Conservation (phyloP, 1,140 invertebrate species). For the Phocides pigmalion region DNA sequence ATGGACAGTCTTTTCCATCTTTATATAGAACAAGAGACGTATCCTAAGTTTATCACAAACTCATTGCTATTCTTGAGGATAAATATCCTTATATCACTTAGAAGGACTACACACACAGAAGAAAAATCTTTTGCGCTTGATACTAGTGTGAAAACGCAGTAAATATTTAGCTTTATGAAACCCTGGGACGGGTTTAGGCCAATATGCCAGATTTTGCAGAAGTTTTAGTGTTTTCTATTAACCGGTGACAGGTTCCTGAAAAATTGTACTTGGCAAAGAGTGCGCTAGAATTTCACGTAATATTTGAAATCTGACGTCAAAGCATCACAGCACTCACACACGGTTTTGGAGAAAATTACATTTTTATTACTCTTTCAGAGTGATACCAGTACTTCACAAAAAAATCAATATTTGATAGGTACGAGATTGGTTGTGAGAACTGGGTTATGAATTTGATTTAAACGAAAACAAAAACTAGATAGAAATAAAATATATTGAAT, state of each 20-base stretch:
- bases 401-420: too few relatives aligned
- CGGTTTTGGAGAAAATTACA: not conserved
- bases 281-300: slow-evolving; percentile 1
- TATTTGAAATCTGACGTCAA: not conserved
- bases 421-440: too few relatives aligned
- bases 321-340: not conserved
- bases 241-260: slow-evolving; percentile 8
- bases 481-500: too few relatives aligned
- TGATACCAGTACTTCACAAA: not conserved
- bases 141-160: slow-evolving; percentile 6
- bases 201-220: not conserved
- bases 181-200: too few relatives aligned
- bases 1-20: too few relatives aligned
- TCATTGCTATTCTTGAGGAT: too few relatives aligned
- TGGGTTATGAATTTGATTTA: too few relatives aligned
- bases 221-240: slow-evolving; percentile 13
- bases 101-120: not conserved
- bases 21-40: too few relatives aligned
- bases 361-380: not conserved
- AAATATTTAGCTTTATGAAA: slow-evolving; percentile 2
- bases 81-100: not conserved
- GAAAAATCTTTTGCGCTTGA: not conserved
- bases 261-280: slow-evolving; percentile 1
- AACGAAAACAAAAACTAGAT: too few relatives aligned
- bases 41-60: too few relatives aligned